Percentiles rank a stretch among this genome's conserved stretches.
Conservation (phyloP, 2,113 vertebrate species). For the Mixornis gularis region DNA sequence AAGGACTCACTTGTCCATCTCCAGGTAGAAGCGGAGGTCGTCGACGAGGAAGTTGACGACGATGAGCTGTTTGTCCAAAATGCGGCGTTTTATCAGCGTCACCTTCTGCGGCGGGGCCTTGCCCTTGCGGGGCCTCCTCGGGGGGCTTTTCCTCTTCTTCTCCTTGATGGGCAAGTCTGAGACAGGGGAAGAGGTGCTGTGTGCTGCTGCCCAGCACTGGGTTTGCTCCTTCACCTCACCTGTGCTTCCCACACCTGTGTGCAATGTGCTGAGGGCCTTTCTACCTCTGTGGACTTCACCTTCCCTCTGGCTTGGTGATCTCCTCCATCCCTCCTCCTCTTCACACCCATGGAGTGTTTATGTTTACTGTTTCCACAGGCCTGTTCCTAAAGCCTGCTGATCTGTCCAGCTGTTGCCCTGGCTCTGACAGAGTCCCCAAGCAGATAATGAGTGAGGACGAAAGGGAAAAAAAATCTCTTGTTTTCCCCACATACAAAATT, state of each 20-base stretch:
- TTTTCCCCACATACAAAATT: neutral
- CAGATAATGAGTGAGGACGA: neutral
- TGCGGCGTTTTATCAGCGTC: neutral
- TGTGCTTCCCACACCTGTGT: neutral
- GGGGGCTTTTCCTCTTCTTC: fast-evolving
- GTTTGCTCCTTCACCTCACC: neutral
- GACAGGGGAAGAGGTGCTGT: neutral
- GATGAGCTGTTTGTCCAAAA: slow-evolving; percentile 44
- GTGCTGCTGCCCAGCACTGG: neutral
- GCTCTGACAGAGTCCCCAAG: neutral
- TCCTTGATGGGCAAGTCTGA: slow-evolving; percentile 13
- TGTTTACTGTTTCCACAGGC: neutral
- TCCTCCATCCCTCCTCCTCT: neutral
- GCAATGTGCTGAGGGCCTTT: neutral
- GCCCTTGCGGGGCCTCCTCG: fast-evolving
- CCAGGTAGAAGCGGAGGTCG: slow-evolving; percentile 67
- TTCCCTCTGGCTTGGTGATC: neutral
- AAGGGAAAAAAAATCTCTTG: neutral
- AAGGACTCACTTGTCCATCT: slow-evolving; percentile 67
- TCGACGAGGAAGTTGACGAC: slow-evolving; percentile 54
- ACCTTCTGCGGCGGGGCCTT: fast-evolving
- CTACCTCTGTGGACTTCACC: neutral
- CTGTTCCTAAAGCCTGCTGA: neutral
- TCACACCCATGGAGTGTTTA: neutral
- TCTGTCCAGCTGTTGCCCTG: neutral